Base-by-base conservation (phyloP, 2,797 vertebrate genomes). In the Enteromius trimaculatus region DNA sequence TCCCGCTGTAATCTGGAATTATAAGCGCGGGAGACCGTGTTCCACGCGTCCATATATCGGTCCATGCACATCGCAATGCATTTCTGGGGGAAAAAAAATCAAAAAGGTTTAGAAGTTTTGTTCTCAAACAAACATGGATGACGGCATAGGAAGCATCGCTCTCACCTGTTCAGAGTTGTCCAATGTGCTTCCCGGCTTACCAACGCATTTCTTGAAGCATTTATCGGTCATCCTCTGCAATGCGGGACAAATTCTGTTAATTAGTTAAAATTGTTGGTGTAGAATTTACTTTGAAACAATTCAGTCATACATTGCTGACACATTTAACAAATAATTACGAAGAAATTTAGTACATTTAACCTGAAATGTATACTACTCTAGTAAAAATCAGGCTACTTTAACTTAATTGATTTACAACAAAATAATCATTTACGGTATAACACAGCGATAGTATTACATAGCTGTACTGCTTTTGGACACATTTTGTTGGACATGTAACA, bases 51-150 rank as follows among this genome's bases (percentile, higher is more conserved):
- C 98, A 99, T 98, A 87, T 99, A 99, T 13, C 97, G 96, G 90
- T 99, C 98, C 98, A 99, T 99, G 78, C 98, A 99, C 98, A 99
- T 99, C 83, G 97, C 97, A 71, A 99, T 96, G 89, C 98, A 99
- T 89, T 99, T 99, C 98, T 99, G 88, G 6, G 7, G 23, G 10
- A 21, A 58, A 78, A 62, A 83, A n/a, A n/a, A n/a, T n/a, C 11
- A 3, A 21, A 23, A 69, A 1, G 6, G 34, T 31, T 42, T 66
- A 37, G 2, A 58, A 23, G 1, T 16, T 6, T 3, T 23, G 53
- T 16, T 4, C 21, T 49, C 9, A 42, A 13, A 55, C 29, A 31
- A 31, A 49, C 51, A 70, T n/a, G 29, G 37, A 19, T 19, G 26
- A 39, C 1, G 7, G 10, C n/a, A 13, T 37, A 21, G 3, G 58